Percentiles rank a stretch among this genome's conserved stretches.
Conservation (phyloP, 2,888 invertebrate species). For the Pachliopta kotzebuea region DNA sequence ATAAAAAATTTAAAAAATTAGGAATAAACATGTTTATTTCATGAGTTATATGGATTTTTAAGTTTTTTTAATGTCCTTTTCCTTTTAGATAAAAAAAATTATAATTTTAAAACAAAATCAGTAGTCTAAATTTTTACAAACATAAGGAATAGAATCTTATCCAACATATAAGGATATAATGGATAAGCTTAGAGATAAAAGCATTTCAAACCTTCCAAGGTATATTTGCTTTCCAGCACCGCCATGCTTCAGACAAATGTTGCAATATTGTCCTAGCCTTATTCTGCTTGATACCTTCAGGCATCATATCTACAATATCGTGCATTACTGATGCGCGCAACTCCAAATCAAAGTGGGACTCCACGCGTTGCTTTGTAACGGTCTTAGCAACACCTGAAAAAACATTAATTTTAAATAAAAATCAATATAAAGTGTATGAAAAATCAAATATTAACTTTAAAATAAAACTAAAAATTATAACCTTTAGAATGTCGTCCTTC, state of each 20-base stretch:
- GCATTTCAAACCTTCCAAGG: conserved; percentile 94
- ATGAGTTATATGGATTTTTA: too few species aligned
- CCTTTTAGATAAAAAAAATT: too few species aligned
- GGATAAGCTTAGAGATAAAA: too few species aligned
- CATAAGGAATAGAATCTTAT: too few species aligned
- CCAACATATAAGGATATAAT: too few species aligned
- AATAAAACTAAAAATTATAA: conserved; percentile 31
- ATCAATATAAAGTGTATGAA: not conserved
- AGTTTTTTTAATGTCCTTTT: too few species aligned
- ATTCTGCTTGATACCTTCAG: conserved; percentile 99
- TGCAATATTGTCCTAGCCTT: conserved; percentile 99
- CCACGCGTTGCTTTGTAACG: conserved; percentile 99
- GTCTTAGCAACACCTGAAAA: conserved; percentile 95
- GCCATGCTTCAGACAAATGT: conserved; percentile 99
- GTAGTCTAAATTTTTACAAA: too few species aligned
- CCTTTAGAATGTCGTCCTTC: conserved; percentile 99
- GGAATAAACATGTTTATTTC: too few species aligned
- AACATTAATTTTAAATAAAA: not conserved
- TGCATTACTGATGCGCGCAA: conserved; percentile 97
- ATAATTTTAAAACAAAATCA: too few species aligned
- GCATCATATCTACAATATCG: conserved; percentile 99
- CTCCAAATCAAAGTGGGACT: conserved; percentile 99
- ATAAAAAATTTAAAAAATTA: too few species aligned
- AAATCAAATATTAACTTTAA: too few species aligned
- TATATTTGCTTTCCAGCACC: conserved; percentile 99